Evolutionary conservation across 2,797 vertebrate species (phyloP).

Genomic region (Trachurus trachurus): DNA sequence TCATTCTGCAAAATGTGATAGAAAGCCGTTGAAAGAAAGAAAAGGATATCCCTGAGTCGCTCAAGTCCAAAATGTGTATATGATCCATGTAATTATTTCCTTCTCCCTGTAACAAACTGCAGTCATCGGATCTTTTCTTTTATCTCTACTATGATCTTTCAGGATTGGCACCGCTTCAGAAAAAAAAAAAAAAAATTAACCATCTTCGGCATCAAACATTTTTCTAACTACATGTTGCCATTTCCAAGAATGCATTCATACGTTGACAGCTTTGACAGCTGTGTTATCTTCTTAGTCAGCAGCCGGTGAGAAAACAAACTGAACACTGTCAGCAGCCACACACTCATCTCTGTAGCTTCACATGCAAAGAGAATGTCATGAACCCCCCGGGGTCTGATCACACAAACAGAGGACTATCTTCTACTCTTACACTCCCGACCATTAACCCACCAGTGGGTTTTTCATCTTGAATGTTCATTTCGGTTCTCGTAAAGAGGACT

Average conservation of each 20-base stretch:
- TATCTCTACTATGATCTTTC: constrained; percentile 14
- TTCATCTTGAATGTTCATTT: constrained; percentile 21
- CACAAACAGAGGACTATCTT: neutral
- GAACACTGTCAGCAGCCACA: constrained; percentile 36
- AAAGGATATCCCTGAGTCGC: neutral
- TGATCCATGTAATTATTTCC: neutral
- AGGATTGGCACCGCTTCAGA: neutral
- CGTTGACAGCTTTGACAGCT: constrained; percentile 68
- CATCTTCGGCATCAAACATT: constrained; percentile 37
- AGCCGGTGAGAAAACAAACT: constrained; percentile 45
- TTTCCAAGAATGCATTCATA: constrained; percentile 60
- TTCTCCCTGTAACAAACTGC: neutral
- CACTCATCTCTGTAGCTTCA: constrained; percentile 56
- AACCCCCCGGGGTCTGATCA: constrained; percentile 7
- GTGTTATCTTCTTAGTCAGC: constrained; percentile 71
- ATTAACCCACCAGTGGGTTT: constrained; percentile 8
- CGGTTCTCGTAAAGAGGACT: constrained; percentile 21
- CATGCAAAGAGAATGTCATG: constrained; percentile 37
- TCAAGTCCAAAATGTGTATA: neutral
- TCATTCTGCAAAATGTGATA: neutral
- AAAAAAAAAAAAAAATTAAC: constrained; percentile 3
- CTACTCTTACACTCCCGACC: constrained; percentile 2
- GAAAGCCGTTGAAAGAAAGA: neutral
- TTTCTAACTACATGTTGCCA: constrained; percentile 43
- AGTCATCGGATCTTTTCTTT: neutral